Evolutionary conservation across 2,113 vertebrate species (phyloP).

Genomic region (Rafetus swinhoei): DNA sequence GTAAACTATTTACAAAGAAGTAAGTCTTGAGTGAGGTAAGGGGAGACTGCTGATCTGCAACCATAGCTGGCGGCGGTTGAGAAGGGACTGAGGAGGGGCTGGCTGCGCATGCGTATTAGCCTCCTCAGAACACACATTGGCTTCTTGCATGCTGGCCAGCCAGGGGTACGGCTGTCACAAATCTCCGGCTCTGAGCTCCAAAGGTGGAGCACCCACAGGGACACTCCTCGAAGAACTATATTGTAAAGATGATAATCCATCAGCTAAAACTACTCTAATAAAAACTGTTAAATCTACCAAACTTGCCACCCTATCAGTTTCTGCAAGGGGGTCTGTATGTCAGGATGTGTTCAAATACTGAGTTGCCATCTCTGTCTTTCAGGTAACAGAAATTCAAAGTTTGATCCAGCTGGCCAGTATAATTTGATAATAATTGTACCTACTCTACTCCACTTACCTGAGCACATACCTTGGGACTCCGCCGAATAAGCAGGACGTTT

Average conservation of each 20-base stretch:
- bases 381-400: background rate
- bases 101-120: too few species aligned
- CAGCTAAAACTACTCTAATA: background rate
- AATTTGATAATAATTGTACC: background rate
- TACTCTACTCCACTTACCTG: accelerated
- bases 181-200: too few species aligned
- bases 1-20: too few species aligned
- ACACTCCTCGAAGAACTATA: too few species aligned
- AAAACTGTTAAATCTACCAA: background rate
- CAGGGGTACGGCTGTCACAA: too few species aligned
- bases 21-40: too few species aligned
- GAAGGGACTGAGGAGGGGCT: too few species aligned
- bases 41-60: too few species aligned
- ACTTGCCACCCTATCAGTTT: background rate
- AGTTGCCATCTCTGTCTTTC: accelerated
- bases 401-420: background rate
- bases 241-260: background rate
- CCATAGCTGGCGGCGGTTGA: too few species aligned
- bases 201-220: too few species aligned
- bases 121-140: too few species aligned
- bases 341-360: background rate
- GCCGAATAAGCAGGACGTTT: background rate
- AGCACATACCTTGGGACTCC: background rate
- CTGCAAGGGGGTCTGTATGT: background rate
- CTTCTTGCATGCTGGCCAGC: too few species aligned